Evolutionary conservation across 2,797 vertebrate species (phyloP).

Genomic region (Leucoraja ocellata): DNA sequence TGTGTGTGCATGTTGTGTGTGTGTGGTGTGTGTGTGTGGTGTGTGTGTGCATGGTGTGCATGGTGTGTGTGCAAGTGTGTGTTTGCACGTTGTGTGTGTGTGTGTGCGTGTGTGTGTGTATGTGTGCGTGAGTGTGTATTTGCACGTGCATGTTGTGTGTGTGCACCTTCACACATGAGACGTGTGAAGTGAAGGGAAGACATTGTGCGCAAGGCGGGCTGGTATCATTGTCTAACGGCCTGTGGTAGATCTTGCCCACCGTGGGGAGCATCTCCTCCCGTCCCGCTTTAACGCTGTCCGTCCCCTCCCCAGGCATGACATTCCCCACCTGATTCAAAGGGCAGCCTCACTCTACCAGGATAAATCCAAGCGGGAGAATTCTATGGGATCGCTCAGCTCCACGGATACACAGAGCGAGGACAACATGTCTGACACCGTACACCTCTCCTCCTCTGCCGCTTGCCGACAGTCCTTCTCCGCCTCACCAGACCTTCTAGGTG

Average conservation of each 20-base stretch:
- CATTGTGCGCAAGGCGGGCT: constrained; percentile 36
- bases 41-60: too few species aligned
- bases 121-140: too few species aligned
- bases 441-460: neutral
- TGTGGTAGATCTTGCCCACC: neutral
- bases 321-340: constrained; percentile 42
- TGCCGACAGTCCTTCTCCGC: neutral
- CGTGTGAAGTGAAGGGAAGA: too few species aligned
- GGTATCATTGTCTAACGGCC: neutral
- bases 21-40: too few species aligned
- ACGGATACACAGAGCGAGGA: neutral
- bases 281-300: neutral
- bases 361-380: neutral
- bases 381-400: neutral
- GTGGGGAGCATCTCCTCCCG: neutral
- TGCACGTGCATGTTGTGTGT: too few species aligned
- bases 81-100: too few species aligned
- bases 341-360: neutral
- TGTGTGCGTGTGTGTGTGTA: too few species aligned
- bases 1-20: too few species aligned
- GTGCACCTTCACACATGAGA: too few species aligned
- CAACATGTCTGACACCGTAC: too few species aligned
- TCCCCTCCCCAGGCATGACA: constrained; percentile 41
- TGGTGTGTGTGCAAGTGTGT: too few species aligned
- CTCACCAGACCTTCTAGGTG: neutral